These are phyloP conservation scores for Octopus sinensis DNA, from an alignment of 1,140 invertebrate species.

Conservation along the genomic window DNA sequence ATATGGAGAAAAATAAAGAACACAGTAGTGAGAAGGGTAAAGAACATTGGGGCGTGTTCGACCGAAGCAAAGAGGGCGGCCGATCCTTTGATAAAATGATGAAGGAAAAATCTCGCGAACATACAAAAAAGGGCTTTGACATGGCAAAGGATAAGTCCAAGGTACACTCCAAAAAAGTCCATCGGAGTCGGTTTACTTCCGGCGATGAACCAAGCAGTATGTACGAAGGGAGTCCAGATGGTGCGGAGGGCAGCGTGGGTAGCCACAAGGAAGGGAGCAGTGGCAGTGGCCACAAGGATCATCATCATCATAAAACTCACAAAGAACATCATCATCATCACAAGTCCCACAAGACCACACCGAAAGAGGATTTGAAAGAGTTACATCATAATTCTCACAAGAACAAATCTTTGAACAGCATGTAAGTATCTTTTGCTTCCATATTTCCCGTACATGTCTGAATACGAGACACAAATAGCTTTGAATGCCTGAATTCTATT, in stretches of 20 bases:
- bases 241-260: not conserved
- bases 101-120: constrained; percentile 6
- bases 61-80: constrained; percentile 7
- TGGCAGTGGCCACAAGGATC: constrained; percentile 14
- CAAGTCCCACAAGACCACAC: not conserved
- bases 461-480: too few relatives aligned
- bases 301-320: not conserved
- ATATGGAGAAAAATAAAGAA: constrained; percentile 15
- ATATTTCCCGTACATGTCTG: too few relatives aligned
- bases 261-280: not conserved
- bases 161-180: constrained; percentile 17
- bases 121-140: not conserved
- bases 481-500: too few relatives aligned
- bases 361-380: constrained; percentile 1
- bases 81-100: constrained; percentile 6
- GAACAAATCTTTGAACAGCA: constrained; percentile 6
- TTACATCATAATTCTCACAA: constrained; percentile 7
- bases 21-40: constrained; percentile 12
- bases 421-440: not conserved
- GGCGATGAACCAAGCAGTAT: constrained; percentile 9
- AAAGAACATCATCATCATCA: constrained; percentile 7
- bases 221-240: constrained; percentile 22
- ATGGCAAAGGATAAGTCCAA: constrained; percentile 16
- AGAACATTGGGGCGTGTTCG: constrained; percentile 6
- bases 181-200: constrained; percentile 23